Conservation (phyloP, 2,797 vertebrate species). For the Melanotaenia nigrans region DNA sequence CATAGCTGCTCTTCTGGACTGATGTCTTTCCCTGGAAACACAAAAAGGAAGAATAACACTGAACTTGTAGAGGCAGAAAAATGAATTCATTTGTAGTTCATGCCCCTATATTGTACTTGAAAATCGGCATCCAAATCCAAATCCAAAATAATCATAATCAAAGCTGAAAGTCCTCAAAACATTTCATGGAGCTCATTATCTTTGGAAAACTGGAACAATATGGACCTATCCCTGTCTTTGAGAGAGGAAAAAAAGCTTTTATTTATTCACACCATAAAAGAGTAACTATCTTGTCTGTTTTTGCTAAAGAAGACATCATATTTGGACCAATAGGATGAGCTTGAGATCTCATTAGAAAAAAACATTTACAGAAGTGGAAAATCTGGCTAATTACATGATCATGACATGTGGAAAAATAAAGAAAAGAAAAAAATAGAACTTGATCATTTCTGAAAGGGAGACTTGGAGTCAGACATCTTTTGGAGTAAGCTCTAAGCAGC, state of each 20-base stretch:
- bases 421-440: neutral
- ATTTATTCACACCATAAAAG: neutral
- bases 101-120: neutral
- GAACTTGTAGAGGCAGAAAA: neutral
- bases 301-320: neutral
- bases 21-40: constrained; percentile 91
- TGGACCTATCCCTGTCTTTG: no score
- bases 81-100: neutral
- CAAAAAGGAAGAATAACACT: neutral
- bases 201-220: no score
- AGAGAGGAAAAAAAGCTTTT: no score
- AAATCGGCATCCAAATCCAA: no score
- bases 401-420: neutral
- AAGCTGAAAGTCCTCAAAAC: no score
- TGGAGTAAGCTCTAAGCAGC: neutral
- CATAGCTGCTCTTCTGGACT: constrained; percentile 95
- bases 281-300: neutral
- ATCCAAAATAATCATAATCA: no score
- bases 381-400: neutral
- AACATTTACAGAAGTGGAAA: neutral
- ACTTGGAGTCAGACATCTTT: neutral
- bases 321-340: neutral
- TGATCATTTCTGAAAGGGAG: neutral
- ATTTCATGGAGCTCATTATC: no score
- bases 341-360: neutral